A percentile compares a stretch with the other conserved stretches of the same genome.
These are phyloP conservation scores for Acrobasis suavella DNA, from an alignment of 2,888 invertebrate species.

Conservation along the genomic window DNA sequence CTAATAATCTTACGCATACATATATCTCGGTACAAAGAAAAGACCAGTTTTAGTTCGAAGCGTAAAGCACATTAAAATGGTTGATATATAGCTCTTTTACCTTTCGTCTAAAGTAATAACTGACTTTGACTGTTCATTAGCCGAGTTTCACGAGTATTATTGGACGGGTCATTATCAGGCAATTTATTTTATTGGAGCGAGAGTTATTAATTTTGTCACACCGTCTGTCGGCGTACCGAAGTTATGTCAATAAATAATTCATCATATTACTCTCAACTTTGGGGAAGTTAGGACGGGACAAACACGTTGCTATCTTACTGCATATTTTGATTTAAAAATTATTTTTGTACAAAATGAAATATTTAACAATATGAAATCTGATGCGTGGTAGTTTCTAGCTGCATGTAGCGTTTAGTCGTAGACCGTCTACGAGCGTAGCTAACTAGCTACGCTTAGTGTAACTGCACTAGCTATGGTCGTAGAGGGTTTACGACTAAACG, in stretches of 20 bases:
- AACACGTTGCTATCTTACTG: not conserved
- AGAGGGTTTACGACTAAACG: no score
- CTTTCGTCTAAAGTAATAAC: not conserved
- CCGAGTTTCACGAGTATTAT: not conserved
- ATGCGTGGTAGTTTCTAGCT: not conserved
- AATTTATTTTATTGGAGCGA: constrained; percentile 1
- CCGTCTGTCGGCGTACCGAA: not conserved
- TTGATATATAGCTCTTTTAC: constrained; percentile 4
- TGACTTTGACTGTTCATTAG: constrained; percentile 9
- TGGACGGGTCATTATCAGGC: constrained; percentile 7
- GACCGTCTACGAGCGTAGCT: constrained; percentile 3
- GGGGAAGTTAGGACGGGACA: not conserved
- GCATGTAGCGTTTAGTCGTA: not conserved
- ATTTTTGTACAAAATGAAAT: not conserved
- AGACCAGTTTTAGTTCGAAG: not conserved
- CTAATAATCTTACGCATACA: not conserved
- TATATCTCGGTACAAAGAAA: not conserved
- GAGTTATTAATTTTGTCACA: constrained; percentile 7
- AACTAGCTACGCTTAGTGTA: no score
- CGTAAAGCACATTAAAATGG: not conserved
- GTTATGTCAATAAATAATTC: not conserved
- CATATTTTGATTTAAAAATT: not conserved
- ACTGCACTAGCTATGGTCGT: no score
- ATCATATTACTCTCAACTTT: constrained; percentile 3
- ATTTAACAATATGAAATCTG: not conserved